Base-by-base conservation (phyloP, 2,888 invertebrate species). In the Drosophila yooni region DNA sequence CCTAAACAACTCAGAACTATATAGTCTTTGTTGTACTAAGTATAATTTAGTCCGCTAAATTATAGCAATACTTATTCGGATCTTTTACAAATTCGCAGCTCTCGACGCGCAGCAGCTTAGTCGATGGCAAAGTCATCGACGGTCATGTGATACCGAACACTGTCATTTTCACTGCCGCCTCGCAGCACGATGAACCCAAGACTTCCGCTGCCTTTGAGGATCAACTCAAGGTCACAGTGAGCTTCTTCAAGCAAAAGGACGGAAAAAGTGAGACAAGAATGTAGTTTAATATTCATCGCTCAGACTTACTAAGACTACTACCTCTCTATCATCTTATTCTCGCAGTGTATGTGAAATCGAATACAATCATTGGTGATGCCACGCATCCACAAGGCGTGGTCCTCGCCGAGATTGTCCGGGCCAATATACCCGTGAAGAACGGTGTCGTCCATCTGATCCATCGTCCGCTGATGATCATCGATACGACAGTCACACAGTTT, bases 401-500 rank as follows among this genome's bases (percentile, higher is more conserved):
- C 1, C 93, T 98, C 76, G 97, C 98, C 1, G 97, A 97, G 93
- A 97, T 98, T 74, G 96, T 98, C 11, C 95, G 96, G 91, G 96
- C 96, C 38, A 98, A 98, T 93, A 98, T 98, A 80, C 98, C 98
- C 0, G 97, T 98, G 34, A 96, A 95, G 91, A 98, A 98, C 90
- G 98, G 98, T 38, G 98, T 98, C 0, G 96, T 98, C 6, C 98
- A 99, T 94, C 95, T 99, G 76, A 98, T 98, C 82, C 97, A 97
- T 88, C 95, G 97, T 78, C 98, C 98, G 0, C 94, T 98, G 21
- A 97, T 98, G 96, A 96, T 98, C 69, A 97, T 98, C 60, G 98
- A 98, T 90, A 96, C 96, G n/a, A 96, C 96, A 5, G 96, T 98
- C 75, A 95, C 95, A 80, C 96, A 98, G 92, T 97, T 98, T 91